A percentile compares a stretch with the other conserved stretches of the same genome.
These are phyloP conservation scores for Rotaria macrura DNA, from an alignment of 2,888 invertebrate genomes.

Conservation along the genomic window DNA sequence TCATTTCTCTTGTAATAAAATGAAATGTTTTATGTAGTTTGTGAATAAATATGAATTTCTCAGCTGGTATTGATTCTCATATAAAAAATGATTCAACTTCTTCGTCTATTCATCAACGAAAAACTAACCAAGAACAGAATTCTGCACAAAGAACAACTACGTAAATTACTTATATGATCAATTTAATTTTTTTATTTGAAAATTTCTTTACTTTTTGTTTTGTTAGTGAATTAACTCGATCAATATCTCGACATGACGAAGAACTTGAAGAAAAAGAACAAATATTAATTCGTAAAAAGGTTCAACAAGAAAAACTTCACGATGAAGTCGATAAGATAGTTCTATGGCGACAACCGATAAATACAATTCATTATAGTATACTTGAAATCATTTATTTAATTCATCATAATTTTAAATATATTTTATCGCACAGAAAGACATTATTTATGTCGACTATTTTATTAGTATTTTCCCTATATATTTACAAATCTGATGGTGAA, in stretches of 20 bases:
- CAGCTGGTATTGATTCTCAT: not conserved
- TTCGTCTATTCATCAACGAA: not conserved
- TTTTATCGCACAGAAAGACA: constrained; percentile 23
- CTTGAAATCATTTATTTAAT: constrained; percentile 22
- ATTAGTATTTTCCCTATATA: not conserved
- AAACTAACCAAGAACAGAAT: too few species aligned
- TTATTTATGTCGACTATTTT: not conserved
- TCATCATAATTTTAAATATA: constrained; percentile 20
- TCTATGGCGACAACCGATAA: constrained; percentile 28
- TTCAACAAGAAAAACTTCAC: not conserved
- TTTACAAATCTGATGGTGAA: constrained; percentile 25
- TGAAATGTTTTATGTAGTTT: not conserved
- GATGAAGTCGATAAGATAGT: constrained; percentile 29
- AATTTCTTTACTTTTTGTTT: not conserved
- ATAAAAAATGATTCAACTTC: not conserved
- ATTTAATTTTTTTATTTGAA: not conserved
- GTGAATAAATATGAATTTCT: not conserved
- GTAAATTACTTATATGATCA: not conserved
- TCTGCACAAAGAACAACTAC: not conserved
- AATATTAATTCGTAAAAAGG: not conserved
- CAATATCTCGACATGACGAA: too few species aligned
- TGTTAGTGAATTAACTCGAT: not conserved
- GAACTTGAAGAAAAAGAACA: not conserved
- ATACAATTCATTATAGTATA: constrained; percentile 21
- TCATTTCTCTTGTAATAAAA: not conserved